Conservation (phyloP, 2,797 vertebrate genomes). For the Sebastes oblongus region DNA sequence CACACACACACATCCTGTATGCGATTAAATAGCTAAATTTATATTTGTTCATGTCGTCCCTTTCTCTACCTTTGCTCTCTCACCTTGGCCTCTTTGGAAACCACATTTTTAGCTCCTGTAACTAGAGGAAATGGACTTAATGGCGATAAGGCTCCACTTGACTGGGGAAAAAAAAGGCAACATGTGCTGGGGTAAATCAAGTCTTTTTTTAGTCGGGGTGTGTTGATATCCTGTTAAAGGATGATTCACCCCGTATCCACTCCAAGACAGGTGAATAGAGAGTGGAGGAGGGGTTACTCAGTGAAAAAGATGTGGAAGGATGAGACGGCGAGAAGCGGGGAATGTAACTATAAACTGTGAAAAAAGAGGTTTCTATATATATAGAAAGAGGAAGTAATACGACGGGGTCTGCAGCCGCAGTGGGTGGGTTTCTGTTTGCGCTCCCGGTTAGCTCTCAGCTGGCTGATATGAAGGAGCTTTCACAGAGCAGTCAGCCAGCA, state of each 20-base stretch:
- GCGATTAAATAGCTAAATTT: slow-evolving; percentile 9
- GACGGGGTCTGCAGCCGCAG: not conserved
- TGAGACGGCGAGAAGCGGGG: not conserved
- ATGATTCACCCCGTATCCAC: slow-evolving; percentile 24
- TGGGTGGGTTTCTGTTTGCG: slow-evolving; percentile 55
- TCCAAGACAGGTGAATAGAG: slow-evolving; percentile 23
- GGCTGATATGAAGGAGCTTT: slow-evolving; percentile 66
- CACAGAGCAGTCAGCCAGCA: slow-evolving; percentile 64
- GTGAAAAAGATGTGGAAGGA: slow-evolving; percentile 13
- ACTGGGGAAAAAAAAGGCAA: slow-evolving; percentile 5
- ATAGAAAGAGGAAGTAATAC: not conserved
- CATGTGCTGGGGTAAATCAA: not conserved
- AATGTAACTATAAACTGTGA: slow-evolving; percentile 29
- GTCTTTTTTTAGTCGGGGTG: not conserved
- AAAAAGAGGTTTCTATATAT: slow-evolving; percentile 21
- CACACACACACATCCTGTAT: not conserved
- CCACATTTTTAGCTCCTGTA: not conserved
- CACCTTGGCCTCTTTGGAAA: not conserved
- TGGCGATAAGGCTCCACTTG: slow-evolving; percentile 1
- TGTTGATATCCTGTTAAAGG: slow-evolving; percentile 21
- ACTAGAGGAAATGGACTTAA: slow-evolving; percentile 7
- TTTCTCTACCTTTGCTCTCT: not conserved
- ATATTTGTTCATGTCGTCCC: not conserved
- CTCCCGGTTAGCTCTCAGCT: slow-evolving; percentile 55
- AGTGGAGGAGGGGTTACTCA: not conserved